phyloP scores from a whole-genome alignment of 53 echinoderm and acorn worm species.

The Actinopyga echinites region DNA sequence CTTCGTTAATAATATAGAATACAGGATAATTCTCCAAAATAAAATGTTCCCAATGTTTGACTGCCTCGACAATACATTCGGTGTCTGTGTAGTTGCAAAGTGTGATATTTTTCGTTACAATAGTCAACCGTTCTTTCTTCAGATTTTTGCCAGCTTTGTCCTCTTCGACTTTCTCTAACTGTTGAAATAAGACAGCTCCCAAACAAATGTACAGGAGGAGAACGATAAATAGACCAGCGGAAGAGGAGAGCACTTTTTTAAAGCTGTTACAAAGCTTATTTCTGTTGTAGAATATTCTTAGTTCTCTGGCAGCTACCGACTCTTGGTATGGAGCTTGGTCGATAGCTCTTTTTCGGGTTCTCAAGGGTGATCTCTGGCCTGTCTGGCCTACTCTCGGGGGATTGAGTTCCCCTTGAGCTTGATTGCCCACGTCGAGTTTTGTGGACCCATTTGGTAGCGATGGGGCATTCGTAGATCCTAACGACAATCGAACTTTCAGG shows the following conservation, averaged over 20 bases:
- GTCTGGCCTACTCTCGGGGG: neutral
- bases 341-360: conserved; percentile 13
- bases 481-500: conserved; percentile 11
- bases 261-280: conserved; percentile 48
- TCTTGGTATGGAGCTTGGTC: conserved; percentile 34
- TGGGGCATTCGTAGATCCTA: neutral
- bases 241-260: conserved; percentile 56
- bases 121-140: neutral
- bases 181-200: conserved; percentile 68
- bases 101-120: neutral
- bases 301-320: conserved; percentile 38
- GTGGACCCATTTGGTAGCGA: conserved; percentile 23
- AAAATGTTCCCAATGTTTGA: neutral
- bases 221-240: conserved; percentile 70
- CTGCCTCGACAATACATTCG: neutral
- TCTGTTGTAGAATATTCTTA: conserved; percentile 40
- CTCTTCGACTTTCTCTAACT: conserved; percentile 54
- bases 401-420: conserved; percentile 1
- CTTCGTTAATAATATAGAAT: conserved; percentile 30
- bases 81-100: neutral
- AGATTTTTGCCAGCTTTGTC: neutral
- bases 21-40: conserved; percentile 46
- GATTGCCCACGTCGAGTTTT: neutral
- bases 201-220: conserved; percentile 66
- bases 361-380: neutral